phyloP scores from a whole-genome alignment of 2,888 invertebrate species.

The Lithophane ornitopus region DNA sequence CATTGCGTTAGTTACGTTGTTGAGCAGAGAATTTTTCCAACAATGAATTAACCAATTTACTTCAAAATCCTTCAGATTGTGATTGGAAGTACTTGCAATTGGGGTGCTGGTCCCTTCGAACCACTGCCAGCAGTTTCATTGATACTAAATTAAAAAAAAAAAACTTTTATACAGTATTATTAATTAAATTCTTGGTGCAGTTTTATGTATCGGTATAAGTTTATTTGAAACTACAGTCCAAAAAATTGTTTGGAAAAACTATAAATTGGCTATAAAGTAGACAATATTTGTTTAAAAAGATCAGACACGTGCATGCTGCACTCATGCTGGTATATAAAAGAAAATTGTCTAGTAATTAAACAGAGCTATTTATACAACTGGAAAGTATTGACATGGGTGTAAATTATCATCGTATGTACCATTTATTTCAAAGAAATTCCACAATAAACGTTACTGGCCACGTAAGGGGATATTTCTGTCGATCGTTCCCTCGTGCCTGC shows the following conservation, averaged over 20 bases:
- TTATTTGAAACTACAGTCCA: not conserved
- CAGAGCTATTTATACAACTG: conserved; percentile 25
- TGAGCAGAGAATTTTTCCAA: no score
- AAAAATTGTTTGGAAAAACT: conserved; percentile 8
- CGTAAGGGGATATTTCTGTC: conserved; percentile 88
- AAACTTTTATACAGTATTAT: fast-evolving
- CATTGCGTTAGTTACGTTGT: no score
- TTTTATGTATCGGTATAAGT: not conserved
- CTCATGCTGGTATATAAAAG: conserved; percentile 14
- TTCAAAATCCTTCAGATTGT: no score
- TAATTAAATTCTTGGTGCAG: no score
- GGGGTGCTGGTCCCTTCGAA: no score
- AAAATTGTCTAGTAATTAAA: conserved; percentile 30
- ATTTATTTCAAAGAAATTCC: conserved; percentile 72
- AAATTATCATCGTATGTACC: conserved; percentile 30
- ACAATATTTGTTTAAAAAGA: conserved; percentile 32
- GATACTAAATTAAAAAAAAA: not conserved
- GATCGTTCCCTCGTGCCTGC: conserved; percentile 83
- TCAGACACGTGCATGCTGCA: conserved; percentile 34
- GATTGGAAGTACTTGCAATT: no score
- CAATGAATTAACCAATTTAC: no score
- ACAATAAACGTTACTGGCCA: conserved; percentile 74
- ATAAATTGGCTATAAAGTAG: conserved; percentile 19
- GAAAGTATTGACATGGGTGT: conserved; percentile 36
- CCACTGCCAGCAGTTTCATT: not conserved